A percentile compares a stretch with the other conserved stretches of the same genome.
These are phyloP conservation scores for Lochmaea crataegi DNA, from an alignment of 2,888 invertebrate species.

Conservation along the genomic window DNA sequence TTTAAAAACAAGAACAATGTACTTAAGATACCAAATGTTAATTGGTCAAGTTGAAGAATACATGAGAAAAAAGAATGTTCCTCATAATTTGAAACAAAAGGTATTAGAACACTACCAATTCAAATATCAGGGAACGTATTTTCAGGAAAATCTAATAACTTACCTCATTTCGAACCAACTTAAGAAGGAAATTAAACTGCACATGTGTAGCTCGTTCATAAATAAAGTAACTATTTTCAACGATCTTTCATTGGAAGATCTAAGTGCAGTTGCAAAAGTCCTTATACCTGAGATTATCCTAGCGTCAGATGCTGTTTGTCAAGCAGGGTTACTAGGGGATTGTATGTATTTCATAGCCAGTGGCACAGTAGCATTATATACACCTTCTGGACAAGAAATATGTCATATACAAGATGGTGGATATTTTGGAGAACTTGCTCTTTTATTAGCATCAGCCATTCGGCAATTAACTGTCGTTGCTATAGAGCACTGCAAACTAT, in stretches of 20 bases:
- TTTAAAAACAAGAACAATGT: slow-evolving; percentile 43
- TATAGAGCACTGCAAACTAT: slow-evolving; percentile 72
- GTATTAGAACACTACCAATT: slow-evolving; percentile 61
- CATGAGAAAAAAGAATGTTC: slow-evolving; percentile 61
- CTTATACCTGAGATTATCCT: slow-evolving; percentile 71
- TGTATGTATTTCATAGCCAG: slow-evolving; percentile 74
- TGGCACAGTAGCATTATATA: slow-evolving; percentile 72
- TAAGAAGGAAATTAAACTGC: slow-evolving; percentile 67
- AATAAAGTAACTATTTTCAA: slow-evolving; percentile 69
- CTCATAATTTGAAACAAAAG: slow-evolving; percentile 58
- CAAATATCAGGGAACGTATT: slow-evolving; percentile 63
- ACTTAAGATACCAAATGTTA: slow-evolving; percentile 62
- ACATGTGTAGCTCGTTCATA: slow-evolving; percentile 69
- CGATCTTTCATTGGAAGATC: slow-evolving; percentile 64
- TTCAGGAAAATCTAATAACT: slow-evolving; percentile 60
- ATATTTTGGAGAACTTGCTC: slow-evolving; percentile 72
- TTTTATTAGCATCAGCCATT: slow-evolving; percentile 69
- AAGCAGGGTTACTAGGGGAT: slow-evolving; percentile 70
- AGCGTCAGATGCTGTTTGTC: slow-evolving; percentile 71
- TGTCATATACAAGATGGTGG: slow-evolving; percentile 67
- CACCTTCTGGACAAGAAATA: slow-evolving; percentile 72
- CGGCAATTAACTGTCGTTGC: slow-evolving; percentile 71
- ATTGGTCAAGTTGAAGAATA: slow-evolving; percentile 62
- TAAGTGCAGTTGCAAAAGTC: slow-evolving; percentile 68
- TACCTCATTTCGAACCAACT: slow-evolving; percentile 55